These are phyloP conservation scores for Oryzias celebensis DNA, from an alignment of 2,113 vertebrate genomes.

Conservation along the genomic window DNA sequence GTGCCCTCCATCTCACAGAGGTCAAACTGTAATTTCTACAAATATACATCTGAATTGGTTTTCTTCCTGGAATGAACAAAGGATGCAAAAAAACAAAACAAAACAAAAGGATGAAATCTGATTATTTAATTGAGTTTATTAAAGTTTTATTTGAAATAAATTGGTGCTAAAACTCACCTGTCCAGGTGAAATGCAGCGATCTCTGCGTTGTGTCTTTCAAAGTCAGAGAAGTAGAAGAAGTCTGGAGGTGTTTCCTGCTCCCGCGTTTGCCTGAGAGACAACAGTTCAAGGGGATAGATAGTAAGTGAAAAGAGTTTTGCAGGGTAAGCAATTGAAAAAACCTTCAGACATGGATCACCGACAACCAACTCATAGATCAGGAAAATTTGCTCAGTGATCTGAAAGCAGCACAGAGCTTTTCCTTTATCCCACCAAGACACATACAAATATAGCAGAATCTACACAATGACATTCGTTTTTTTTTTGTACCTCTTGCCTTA, in stretches of 20 bases:
- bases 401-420: slow-evolving; percentile 8
- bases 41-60: slow-evolving; percentile 4
- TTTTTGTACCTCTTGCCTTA: slow-evolving; percentile 5
- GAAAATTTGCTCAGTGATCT: slow-evolving; percentile 22
- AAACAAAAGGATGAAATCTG: too few species aligned
- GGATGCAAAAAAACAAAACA: too few species aligned
- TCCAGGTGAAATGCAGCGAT: slow-evolving; percentile 97
- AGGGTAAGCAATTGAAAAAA: background rate
- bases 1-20: slow-evolving; percentile 8
- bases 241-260: slow-evolving; percentile 96
- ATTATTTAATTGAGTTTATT: background rate
- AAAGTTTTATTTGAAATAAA: slow-evolving; percentile 10
- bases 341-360: slow-evolving; percentile 26
- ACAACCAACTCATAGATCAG: slow-evolving; percentile 48
- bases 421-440: slow-evolving; percentile 5
- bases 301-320: background rate
- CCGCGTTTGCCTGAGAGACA: slow-evolving; percentile 86
- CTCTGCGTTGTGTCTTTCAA: slow-evolving; percentile 96
- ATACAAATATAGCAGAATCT: slow-evolving; percentile 18
- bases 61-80: slow-evolving; percentile 8
- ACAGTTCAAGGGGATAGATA: background rate
- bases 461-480: slow-evolving; percentile 6
- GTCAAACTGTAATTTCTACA: too few species aligned
- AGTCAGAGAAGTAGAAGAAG: slow-evolving; percentile 99
- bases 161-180: slow-evolving; percentile 76